Evolutionary conservation across 2,113 vertebrate genomes (phyloP).

Genomic region (Sapayoa aenigma): DNA sequence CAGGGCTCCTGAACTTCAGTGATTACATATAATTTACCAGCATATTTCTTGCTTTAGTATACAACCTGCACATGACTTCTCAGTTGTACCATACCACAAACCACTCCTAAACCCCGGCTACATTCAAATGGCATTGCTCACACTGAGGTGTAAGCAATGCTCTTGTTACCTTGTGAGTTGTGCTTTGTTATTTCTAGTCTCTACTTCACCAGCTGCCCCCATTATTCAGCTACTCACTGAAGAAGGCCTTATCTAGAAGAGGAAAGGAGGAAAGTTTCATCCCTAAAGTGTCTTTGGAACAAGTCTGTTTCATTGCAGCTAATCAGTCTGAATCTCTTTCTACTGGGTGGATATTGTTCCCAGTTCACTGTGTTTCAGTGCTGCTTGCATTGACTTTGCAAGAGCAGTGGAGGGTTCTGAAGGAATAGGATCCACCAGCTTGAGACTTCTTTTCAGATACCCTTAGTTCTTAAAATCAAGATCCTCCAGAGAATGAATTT

Average conservation of each 20-base stretch:
- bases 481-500: background rate
- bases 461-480: background rate
- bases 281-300: background rate
- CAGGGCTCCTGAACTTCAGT: background rate
- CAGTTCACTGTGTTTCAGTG: background rate
- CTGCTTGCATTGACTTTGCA: background rate
- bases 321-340: background rate
- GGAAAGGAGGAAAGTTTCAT: background rate
- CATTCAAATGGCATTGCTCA: background rate
- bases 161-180: background rate
- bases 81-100: background rate
- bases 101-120: background rate
- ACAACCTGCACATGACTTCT: background rate
- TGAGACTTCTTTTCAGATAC: background rate
- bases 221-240: background rate
- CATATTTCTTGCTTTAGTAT: background rate
- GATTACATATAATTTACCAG: background rate
- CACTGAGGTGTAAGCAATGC: background rate
- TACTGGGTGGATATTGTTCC: background rate
- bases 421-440: background rate
- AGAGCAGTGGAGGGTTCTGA: background rate
- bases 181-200: background rate
- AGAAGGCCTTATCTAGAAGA: background rate
- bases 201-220: background rate
- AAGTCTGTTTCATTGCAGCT: background rate